Base-by-base conservation (phyloP, 2,113 vertebrate species). In the Vidua chalybeata region DNA sequence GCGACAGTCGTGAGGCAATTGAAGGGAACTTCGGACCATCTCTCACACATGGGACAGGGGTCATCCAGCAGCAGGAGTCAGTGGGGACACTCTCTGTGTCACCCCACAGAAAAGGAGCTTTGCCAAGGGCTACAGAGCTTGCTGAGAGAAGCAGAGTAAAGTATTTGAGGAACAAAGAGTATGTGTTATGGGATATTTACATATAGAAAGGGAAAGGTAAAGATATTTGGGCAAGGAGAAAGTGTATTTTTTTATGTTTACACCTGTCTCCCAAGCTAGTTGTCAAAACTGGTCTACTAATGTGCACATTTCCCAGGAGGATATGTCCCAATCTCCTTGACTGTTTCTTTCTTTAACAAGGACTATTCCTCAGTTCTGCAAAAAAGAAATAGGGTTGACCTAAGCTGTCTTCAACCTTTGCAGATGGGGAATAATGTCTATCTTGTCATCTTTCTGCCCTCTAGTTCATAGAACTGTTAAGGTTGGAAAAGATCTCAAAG, bases 221-320 rank as follows among this genome's bases (percentile, higher is more conserved):
- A 61, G 33, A 15, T 20, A 6, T 31, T 82, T 31, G n/a, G 20
- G 19, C 2, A 3, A 63, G 24, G 5, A 80, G 13, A n/a, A 78
- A n/a, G 5, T 20, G 7, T 10, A 28, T 49, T 62, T 61, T 61
- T 22, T 84, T 68, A n/a, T 43, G 4, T 81, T 56, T 35, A 61
- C 13, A 64, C 5, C 51, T 74, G 37, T 3, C 9, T 77, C 26
- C 46, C 15, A 74, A 46, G 11, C 3, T 9, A 26, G 2, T 5
- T 56, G 15, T 63, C 2, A 5, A 59, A 87, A 68, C 15, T 21
- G 3, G 7, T 41, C 19, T 37, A 75, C 5, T 35, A 33, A n/a
- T 4, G 0, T 0, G 0, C 12, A 17, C 7, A 51, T 76, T 67
- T 63, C 26, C 19, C 19, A 45, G 9, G 7, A 62, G 1, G 8